These are phyloP conservation scores for Mus spretus DNA, from an alignment of 2,797 vertebrate species.

Conservation along the genomic window DNA sequence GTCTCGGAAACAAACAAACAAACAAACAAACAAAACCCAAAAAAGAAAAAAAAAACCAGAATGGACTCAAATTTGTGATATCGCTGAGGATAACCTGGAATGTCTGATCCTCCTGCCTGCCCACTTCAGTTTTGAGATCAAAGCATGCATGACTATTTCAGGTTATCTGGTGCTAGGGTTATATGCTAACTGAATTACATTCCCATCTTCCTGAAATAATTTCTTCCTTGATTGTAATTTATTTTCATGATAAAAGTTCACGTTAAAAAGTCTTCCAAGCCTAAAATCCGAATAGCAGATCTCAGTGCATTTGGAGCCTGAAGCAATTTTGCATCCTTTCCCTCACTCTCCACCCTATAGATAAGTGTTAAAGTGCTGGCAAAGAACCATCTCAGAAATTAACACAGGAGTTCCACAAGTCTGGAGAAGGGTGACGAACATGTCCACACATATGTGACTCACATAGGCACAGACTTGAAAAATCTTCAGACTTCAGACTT, in stretches of 20 bases:
- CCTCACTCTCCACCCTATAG: background rate
- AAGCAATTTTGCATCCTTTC: background rate
- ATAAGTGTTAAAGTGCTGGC: background rate
- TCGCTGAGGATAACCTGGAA: background rate
- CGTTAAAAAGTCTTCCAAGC: background rate
- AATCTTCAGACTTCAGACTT: background rate
- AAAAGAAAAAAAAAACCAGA: no score
- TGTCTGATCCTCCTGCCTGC: background rate
- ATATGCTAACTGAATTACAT: background rate
- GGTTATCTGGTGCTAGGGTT: background rate
- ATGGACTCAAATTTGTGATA: background rate
- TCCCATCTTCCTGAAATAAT: background rate
- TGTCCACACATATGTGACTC: background rate
- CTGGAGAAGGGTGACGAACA: background rate
- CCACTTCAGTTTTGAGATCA: background rate
- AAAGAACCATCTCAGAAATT: background rate
- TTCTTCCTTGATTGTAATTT: background rate
- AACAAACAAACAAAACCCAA: no score
- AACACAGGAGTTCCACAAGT: background rate
- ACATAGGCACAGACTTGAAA: background rate
- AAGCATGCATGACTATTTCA: background rate
- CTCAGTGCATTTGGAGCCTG: background rate
- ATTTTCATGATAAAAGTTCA: slow-evolving; percentile 7
- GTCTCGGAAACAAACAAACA: no score
- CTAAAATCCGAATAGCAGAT: background rate